A percentile compares a stretch with the other conserved stretches of the same genome.
phyloP scores from a whole-genome alignment of 1,140 invertebrate genomes.

The Drosophila ambigua region DNA sequence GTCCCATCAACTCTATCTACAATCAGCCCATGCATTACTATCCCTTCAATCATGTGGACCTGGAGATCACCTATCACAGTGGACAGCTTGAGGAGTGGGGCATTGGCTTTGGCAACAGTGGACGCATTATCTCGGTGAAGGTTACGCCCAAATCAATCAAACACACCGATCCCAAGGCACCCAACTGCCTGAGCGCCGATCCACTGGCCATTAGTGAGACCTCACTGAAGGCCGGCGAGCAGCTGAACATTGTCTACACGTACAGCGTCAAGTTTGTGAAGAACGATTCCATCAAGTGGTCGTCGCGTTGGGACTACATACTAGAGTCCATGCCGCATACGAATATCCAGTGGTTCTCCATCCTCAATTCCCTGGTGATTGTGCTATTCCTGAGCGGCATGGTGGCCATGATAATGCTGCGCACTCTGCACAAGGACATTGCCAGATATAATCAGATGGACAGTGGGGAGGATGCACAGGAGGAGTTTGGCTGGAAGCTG shows the following conservation, averaged over 20 bases:
- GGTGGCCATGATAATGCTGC: slow-evolving; percentile 99
- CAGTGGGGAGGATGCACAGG: slow-evolving; percentile 97
- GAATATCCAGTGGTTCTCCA: slow-evolving; percentile 99
- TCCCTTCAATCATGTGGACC: slow-evolving; percentile 98
- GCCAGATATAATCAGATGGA: slow-evolving; percentile 99
- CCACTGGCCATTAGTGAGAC: slow-evolving; percentile 89
- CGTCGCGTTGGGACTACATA: slow-evolving; percentile 99
- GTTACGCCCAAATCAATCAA: slow-evolving; percentile 92
- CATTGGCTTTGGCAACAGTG: slow-evolving; percentile 90
- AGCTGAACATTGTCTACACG: slow-evolving; percentile 91
- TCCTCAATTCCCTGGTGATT: slow-evolving; percentile 95
- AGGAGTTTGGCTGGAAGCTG: slow-evolving; percentile 99
- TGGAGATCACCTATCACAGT: slow-evolving; percentile 96
- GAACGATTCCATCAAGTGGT: slow-evolving; percentile 97
- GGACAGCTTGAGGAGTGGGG: slow-evolving; percentile 94
- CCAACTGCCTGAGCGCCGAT: slow-evolving; percentile 86
- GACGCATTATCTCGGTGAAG: slow-evolving; percentile 93
- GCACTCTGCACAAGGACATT: slow-evolving; percentile 99
- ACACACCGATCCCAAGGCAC: slow-evolving; percentile 84
- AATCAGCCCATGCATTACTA: slow-evolving; percentile 91
- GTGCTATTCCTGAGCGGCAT: slow-evolving; percentile 97
- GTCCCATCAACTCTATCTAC: slow-evolving; percentile 84
- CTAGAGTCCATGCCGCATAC: slow-evolving; percentile 99
- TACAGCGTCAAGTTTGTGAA: slow-evolving; percentile 93
- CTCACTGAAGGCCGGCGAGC: slow-evolving; percentile 84